Conservation (phyloP, 2,113 vertebrate genomes). For the Lichenostomus cassidix region DNA sequence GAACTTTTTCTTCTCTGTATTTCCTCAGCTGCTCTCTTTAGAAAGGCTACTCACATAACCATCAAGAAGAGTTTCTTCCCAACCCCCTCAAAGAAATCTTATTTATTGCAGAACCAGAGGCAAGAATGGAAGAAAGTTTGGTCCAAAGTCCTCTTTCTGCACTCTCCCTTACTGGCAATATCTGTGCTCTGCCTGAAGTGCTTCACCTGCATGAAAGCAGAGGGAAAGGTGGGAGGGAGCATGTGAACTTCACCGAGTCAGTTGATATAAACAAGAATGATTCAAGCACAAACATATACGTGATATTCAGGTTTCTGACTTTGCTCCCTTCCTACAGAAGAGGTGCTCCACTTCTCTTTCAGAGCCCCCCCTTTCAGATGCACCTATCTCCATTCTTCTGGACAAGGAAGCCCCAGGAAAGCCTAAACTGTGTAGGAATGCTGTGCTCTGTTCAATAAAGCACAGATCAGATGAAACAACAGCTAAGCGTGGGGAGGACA, state of each 20-base stretch:
- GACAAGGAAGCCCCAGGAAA: not conserved
- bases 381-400: not conserved
- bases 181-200: not conserved
- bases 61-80: not conserved
- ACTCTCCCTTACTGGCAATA: not conserved
- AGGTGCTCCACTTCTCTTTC: not conserved
- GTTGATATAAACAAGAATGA: constrained; percentile 22
- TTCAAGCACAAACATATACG: constrained; percentile 18
- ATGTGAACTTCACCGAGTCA: not conserved
- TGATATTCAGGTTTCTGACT: constrained; percentile 19
- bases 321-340: not conserved
- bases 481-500: not conserved
- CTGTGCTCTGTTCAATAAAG: not conserved
- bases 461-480: not conserved
- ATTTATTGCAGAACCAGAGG: not conserved
- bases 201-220: not conserved
- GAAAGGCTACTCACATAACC: not conserved
- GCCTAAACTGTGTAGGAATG: not conserved
- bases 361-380: not conserved
- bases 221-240: not conserved
- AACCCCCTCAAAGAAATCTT: not conserved
- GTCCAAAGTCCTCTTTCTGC: constrained; percentile 16
- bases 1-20: not conserved
- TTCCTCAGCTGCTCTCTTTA: not conserved
- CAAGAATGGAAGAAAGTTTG: not conserved